These are phyloP conservation scores for Lytechinus variegatus DNA, from an alignment of 35 echinoderm and acorn worm species.

Conservation along the genomic window DNA sequence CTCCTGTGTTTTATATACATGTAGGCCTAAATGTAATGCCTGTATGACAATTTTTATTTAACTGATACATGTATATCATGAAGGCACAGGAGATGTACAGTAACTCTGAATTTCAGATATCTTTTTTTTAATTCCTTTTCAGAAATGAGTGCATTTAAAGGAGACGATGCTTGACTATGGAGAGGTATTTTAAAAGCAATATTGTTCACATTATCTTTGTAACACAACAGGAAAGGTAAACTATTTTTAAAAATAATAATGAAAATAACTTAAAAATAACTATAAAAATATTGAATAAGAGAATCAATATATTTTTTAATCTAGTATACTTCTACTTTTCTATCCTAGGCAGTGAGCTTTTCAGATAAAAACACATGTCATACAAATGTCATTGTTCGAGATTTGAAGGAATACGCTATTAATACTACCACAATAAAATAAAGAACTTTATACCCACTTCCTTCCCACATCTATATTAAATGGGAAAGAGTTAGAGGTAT, in stretches of 20 bases:
- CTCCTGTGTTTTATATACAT: too few species aligned
- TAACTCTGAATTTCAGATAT: background rate
- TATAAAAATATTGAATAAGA: too few species aligned
- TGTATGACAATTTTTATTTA: background rate
- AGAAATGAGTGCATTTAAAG: background rate
- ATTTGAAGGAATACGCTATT: background rate
- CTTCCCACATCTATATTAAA: background rate
- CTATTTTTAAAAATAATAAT: too few species aligned
- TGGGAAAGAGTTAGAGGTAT: background rate
- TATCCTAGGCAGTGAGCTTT: background rate
- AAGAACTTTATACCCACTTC: background rate
- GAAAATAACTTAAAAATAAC: too few species aligned
- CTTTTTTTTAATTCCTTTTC: background rate
- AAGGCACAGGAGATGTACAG: background rate
- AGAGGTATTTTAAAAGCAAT: background rate
- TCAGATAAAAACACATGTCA: background rate
- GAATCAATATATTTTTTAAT: too few species aligned
- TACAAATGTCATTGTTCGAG: background rate
- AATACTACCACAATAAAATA: too few species aligned
- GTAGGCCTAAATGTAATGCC: background rate
- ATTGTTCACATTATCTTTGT: background rate
- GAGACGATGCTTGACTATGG: background rate
- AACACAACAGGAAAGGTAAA: background rate
- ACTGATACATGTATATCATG: background rate
- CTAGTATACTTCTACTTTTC: too few species aligned